phyloP scores from a whole-genome alignment of 1,140 invertebrate genomes.

The Trichonephila clavata region DNA sequence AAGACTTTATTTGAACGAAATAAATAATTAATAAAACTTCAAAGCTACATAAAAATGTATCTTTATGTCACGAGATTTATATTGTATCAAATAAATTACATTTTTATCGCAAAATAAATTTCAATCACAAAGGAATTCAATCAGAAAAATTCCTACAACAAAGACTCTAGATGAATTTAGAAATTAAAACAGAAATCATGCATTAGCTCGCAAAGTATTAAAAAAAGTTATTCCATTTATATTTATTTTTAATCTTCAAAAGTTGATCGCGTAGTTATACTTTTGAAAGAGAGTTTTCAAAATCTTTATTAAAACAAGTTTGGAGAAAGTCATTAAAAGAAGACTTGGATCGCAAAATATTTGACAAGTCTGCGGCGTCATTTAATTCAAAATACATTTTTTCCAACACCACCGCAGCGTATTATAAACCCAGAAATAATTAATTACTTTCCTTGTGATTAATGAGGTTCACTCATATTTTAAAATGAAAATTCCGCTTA shows the following conservation, averaged over 20 bases:
- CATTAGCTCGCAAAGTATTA: too few species aligned
- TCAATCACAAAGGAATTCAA: too few species aligned
- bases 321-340: background rate
- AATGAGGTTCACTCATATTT: conserved; percentile 9
- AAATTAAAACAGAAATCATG: too few species aligned
- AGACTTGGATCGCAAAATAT: background rate
- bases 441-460: conserved; percentile 34
- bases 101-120: too few species aligned
- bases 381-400: conserved; percentile 11
- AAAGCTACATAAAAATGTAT: too few species aligned
- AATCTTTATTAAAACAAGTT: background rate
- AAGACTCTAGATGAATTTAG: too few species aligned
- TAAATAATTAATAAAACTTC: too few species aligned
- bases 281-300: background rate
- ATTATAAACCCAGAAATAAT: conserved; percentile 32
- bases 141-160: too few species aligned
- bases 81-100: too few species aligned
- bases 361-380: background rate
- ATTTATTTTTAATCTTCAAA: background rate
- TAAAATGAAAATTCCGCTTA: conserved; percentile 18
- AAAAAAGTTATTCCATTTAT: background rate
- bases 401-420: conserved; percentile 7
- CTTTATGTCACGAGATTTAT: too few species aligned
- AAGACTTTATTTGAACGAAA: too few species aligned
- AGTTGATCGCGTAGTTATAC: background rate